Conservation (phyloP, 2,797 vertebrate genomes). For the Pseudomugil tenellus region DNA sequence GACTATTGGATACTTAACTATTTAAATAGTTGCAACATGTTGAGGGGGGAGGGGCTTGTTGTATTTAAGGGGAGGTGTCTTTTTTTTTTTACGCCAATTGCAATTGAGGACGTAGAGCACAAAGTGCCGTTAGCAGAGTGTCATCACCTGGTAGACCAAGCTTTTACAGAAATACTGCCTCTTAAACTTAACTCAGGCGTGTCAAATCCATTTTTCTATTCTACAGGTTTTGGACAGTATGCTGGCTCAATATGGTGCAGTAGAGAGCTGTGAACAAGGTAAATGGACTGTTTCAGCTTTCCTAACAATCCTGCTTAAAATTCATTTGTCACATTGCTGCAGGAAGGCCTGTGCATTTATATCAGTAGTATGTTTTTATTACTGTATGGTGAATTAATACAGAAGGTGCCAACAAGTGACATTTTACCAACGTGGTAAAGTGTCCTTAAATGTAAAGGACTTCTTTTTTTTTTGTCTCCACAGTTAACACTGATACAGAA, state of each 20-base stretch:
- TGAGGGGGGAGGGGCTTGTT: not conserved
- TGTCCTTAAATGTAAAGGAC: not conserved
- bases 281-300: constrained; percentile 22
- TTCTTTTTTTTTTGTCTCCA: constrained; percentile 45
- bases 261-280: constrained; percentile 99
- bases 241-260: constrained; percentile 95
- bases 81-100: not conserved
- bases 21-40: not conserved
- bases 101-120: not conserved
- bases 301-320: not conserved
- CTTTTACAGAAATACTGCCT: constrained; percentile 39
- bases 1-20: not conserved
- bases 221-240: constrained; percentile 94
- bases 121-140: not conserved
- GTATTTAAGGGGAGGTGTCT: not conserved
- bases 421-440: not conserved
- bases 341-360: not conserved
- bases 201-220: constrained; percentile 9
- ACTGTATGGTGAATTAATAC: not conserved
- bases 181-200: constrained; percentile 42
- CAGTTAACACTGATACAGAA: constrained; percentile 98
- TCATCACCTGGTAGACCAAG: constrained; percentile 30
- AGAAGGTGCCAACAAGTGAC: not conserved
- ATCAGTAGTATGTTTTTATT: not conserved
- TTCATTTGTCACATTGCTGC: not conserved